These are phyloP conservation scores for Platysteira castanea DNA, from an alignment of 2,113 vertebrate genomes.

Conservation along the genomic window DNA sequence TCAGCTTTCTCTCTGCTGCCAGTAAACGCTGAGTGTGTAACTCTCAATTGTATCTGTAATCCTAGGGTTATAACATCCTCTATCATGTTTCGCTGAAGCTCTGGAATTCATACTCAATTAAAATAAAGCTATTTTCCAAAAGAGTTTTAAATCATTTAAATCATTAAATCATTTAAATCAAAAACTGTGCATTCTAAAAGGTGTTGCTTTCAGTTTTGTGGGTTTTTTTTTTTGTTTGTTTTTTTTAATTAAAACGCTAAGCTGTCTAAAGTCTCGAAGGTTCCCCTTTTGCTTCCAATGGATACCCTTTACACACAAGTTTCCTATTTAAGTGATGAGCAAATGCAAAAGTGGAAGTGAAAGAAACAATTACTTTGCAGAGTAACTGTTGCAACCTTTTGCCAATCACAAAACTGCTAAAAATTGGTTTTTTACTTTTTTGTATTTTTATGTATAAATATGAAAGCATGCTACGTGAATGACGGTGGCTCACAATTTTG, in stretches of 20 bases:
- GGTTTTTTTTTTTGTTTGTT: no score
- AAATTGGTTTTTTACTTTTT: not conserved
- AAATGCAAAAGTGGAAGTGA: conserved; percentile 6
- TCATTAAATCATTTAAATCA: no score
- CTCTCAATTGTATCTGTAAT: conserved; percentile 43
- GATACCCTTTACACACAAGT: not conserved
- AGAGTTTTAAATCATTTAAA: not conserved
- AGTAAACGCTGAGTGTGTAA: conserved; percentile 20
- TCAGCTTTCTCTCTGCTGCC: conserved; percentile 26
- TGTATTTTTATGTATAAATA: not conserved
- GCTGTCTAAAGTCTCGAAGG: not conserved
- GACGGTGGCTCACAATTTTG: not conserved
- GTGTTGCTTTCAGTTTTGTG: not conserved
- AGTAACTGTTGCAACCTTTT: not conserved
- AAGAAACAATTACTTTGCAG: not conserved
- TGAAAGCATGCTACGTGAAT: not conserved
- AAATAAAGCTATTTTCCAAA: not conserved
- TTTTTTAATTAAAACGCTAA: not conserved
- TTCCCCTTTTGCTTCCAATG: not conserved
- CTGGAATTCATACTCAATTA: not conserved
- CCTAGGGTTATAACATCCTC: not conserved
- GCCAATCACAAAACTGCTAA: not conserved
- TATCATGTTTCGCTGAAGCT: not conserved
- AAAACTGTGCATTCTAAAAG: not conserved
- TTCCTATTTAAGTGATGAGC: not conserved